Evolutionary conservation across 2,113 vertebrate genomes (phyloP).

Genomic region (Heloderma charlesbogerti): DNA sequence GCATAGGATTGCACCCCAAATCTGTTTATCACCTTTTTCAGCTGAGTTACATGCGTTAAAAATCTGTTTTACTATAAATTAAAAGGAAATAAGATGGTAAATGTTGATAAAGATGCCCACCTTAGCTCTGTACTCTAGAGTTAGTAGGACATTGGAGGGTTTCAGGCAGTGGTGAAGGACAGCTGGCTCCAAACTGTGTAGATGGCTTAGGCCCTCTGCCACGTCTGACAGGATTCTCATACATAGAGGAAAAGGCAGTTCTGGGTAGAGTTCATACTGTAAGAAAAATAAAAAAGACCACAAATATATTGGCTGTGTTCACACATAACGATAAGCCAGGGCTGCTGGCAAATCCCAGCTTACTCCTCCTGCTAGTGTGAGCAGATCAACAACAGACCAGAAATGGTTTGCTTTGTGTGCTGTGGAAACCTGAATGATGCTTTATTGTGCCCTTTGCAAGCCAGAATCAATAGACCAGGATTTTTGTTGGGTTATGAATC

Average conservation of each 20-base stretch:
- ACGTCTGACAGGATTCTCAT: conserved; percentile 75
- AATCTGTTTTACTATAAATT: background rate
- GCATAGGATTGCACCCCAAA: background rate
- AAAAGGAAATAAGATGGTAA: background rate
- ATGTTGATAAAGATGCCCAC: conserved; percentile 53
- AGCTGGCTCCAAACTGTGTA: conserved; percentile 67
- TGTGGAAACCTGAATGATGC: background rate
- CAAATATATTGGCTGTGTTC: background rate
- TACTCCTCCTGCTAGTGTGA: background rate
- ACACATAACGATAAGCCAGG: background rate
- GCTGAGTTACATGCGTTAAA: too few relatives aligned
- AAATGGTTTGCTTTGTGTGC: background rate
- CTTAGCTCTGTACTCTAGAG: conserved; percentile 76
- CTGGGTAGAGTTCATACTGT: conserved; percentile 71
- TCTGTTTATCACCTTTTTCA: background rate
- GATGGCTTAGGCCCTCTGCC: conserved; percentile 72
- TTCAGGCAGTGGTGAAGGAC: conserved; percentile 73
- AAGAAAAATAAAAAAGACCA: background rate
- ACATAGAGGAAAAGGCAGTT: conserved; percentile 66
- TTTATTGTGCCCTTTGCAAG: background rate
- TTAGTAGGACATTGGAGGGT: conserved; percentile 78
- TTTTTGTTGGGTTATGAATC: background rate
- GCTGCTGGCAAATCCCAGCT: background rate
- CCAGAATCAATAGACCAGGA: too few relatives aligned
- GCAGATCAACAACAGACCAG: background rate